Evolutionary conservation across 2,797 vertebrate species (phyloP).

Genomic region (Tokudaia muenninki): DNA sequence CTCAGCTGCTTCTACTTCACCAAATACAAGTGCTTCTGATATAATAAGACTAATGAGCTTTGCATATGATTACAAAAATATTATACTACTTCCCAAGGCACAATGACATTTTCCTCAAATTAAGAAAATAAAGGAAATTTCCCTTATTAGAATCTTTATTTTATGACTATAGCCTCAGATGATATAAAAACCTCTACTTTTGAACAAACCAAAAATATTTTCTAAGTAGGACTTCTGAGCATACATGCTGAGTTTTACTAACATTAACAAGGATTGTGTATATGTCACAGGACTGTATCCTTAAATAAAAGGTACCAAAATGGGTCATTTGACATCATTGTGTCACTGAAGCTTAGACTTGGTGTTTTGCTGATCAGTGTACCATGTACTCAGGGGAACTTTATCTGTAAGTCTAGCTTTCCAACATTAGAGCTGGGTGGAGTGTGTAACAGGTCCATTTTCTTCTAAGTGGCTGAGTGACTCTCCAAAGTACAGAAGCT

Average conservation of each 20-base stretch:
- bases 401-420: constrained; percentile 63
- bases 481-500: constrained; percentile 59
- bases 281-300: constrained; percentile 49
- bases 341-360: constrained; percentile 70
- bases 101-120: constrained; percentile 84
- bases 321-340: constrained; percentile 75
- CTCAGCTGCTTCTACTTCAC: constrained; percentile 87
- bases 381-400: constrained; percentile 14
- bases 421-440: constrained; percentile 42
- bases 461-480: constrained; percentile 31
- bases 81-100: constrained; percentile 87
- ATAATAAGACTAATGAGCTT: constrained; percentile 90
- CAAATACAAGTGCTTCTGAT: constrained; percentile 88
- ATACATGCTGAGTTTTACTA: constrained; percentile 78
- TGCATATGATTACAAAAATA: constrained; percentile 88
- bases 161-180: constrained; percentile 76
- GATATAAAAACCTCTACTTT: constrained; percentile 68
- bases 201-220: constrained; percentile 43
- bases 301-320: constrained; percentile 72
- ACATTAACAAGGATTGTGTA: constrained; percentile 60
- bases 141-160: constrained; percentile 72
- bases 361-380: constrained; percentile 65
- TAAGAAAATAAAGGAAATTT: constrained; percentile 80
- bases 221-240: constrained; percentile 71
- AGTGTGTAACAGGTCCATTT: constrained; percentile 57